Evolutionary conservation across 2,888 invertebrate genomes (phyloP).

Genomic region (Cheilosia soror): DNA sequence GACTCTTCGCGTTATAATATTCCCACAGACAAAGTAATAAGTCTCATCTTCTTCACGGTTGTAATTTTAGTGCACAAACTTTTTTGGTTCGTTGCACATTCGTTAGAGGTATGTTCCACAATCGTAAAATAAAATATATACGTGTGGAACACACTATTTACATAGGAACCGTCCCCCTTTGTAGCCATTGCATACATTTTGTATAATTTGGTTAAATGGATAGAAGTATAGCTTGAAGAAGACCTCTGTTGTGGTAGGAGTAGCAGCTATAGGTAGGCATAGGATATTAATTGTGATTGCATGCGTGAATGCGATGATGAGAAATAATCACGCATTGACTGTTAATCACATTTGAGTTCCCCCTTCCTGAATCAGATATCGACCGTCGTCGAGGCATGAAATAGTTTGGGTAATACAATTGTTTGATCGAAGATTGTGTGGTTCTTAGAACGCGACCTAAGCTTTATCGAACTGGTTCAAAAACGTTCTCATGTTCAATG

Average conservation of each 20-base stretch:
- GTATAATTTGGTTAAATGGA: constrained; percentile 11
- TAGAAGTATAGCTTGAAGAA: constrained; percentile 10
- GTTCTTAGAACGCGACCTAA: background rate
- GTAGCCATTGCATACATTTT: background rate
- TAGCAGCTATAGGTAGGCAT: background rate
- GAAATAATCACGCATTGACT: constrained; percentile 33
- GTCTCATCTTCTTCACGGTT: constrained; percentile 66
- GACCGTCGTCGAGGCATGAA: constrained; percentile 15
- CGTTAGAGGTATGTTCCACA: constrained; percentile 4
- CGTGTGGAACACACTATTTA: background rate
- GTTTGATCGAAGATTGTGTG: constrained; percentile 38
- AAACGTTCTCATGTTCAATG: background rate
- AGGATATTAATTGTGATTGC: constrained; percentile 37
- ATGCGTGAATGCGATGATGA: constrained; percentile 30
- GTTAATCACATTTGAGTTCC: constrained; percentile 3
- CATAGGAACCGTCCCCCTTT: background rate
- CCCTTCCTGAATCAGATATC: background rate
- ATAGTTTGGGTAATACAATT: constrained; percentile 7
- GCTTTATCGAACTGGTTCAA: constrained; percentile 8
- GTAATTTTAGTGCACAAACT: constrained; percentile 55
- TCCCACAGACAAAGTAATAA: constrained; percentile 43
- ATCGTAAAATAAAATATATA: background rate
- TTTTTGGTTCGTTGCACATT: constrained; percentile 46
- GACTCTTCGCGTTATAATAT: constrained; percentile 23
- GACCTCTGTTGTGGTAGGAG: constrained; percentile 1